Percentiles rank a stretch among this genome's conserved stretches.
These are phyloP conservation scores for Drosophila santomea DNA, from an alignment of 1,140 invertebrate species.

Conservation along the genomic window DNA sequence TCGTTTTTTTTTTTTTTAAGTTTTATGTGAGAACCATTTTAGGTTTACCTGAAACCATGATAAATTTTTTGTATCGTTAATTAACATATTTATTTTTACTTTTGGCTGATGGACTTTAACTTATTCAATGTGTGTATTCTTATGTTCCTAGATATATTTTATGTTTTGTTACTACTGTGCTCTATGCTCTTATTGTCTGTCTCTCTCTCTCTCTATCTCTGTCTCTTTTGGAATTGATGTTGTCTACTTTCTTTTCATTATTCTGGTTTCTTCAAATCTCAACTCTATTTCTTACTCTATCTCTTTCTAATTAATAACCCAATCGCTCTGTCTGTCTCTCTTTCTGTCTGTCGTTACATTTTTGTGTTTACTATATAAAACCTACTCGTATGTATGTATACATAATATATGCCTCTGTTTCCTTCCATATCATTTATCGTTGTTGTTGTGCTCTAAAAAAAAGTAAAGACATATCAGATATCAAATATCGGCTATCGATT, in stretches of 20 bases:
- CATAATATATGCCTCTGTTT: constrained; percentile 79
- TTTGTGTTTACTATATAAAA: constrained; percentile 63
- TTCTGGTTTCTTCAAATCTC: constrained; percentile 22
- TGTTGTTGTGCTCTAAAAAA: constrained; percentile 36
- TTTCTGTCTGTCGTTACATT: constrained; percentile 60
- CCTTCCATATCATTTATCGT: constrained; percentile 65
- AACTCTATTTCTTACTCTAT: constrained; percentile 29
- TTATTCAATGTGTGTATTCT: constrained; percentile 2
- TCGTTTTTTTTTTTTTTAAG: too few relatives aligned
- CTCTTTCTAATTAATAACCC: constrained; percentile 46
- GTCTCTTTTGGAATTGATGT: constrained; percentile 52
- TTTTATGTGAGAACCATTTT: not conserved
- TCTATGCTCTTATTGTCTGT: constrained; percentile 29
- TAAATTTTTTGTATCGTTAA: not conserved
- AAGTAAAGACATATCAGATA: constrained; percentile 48
- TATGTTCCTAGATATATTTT: not conserved
- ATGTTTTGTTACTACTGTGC: constrained; percentile 13
- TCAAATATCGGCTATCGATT: constrained; percentile 28
- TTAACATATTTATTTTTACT: not conserved
- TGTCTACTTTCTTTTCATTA: constrained; percentile 56
- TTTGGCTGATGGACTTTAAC: constrained; percentile 12
- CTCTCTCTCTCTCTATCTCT: constrained; percentile 25
- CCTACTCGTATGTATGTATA: constrained; percentile 73
- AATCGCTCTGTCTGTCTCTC: constrained; percentile 50
- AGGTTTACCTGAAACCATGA: not conserved